Evolutionary conservation across 1,140 invertebrate genomes (phyloP).

Genomic region (Drosophila repleta): DNA sequence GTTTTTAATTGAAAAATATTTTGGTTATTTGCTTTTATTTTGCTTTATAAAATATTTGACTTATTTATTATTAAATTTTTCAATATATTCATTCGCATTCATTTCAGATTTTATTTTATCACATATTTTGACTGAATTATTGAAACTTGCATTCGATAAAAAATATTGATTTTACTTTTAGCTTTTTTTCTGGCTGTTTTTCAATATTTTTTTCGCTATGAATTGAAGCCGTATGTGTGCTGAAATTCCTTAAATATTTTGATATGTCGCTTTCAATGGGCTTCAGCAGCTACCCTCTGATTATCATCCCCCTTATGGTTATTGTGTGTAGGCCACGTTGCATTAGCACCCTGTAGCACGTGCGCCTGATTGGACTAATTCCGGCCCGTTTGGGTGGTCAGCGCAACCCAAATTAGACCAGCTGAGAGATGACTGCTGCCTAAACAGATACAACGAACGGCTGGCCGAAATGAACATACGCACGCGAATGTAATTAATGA

Average conservation of each 20-base stretch:
- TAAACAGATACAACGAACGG: slow-evolving; percentile 19
- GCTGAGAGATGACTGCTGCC: slow-evolving; percentile 29
- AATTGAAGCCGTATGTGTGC: slow-evolving; percentile 6
- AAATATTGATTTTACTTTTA: not conserved
- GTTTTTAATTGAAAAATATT: too few species aligned
- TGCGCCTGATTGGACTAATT: slow-evolving; percentile 24
- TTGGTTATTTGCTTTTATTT: not conserved
- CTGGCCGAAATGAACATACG: slow-evolving; percentile 35
- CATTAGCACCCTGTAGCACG: slow-evolving; percentile 42
- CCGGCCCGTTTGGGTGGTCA: slow-evolving; percentile 35
- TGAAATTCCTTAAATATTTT: slow-evolving; percentile 4
- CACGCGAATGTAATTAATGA: slow-evolving; percentile 51
- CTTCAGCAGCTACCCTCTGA: slow-evolving; percentile 2
- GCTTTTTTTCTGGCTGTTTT: not conserved
- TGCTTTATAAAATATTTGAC: not conserved
- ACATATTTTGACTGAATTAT: not conserved
- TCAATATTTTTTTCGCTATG: not conserved
- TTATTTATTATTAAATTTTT: not conserved
- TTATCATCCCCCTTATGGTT: slow-evolving; percentile 27
- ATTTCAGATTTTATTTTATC: too few species aligned
- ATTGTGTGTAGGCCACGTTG: not conserved
- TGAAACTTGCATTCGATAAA: not conserved
- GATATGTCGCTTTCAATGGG: slow-evolving; percentile 3
- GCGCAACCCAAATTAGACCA: slow-evolving; percentile 35
- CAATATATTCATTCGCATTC: too few species aligned